These are phyloP conservation scores for Chelmon rostratus DNA, from an alignment of 2,797 vertebrate species.

Conservation along the genomic window DNA sequence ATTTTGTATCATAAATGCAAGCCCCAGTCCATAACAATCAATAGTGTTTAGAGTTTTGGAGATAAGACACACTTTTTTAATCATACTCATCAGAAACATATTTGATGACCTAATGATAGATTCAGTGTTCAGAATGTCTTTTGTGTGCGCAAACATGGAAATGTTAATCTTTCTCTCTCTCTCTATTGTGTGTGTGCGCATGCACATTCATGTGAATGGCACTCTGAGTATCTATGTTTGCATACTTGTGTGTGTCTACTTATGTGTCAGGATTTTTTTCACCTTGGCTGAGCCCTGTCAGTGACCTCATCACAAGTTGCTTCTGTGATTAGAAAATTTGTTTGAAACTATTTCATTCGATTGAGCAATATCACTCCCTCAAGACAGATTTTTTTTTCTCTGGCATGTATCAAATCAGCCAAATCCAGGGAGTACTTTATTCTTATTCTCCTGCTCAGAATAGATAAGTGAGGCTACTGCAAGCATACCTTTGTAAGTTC, in stretches of 20 bases:
- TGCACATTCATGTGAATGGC: not conserved
- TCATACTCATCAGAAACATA: not conserved
- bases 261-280: not conserved
- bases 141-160: not conserved
- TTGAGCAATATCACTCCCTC: slow-evolving; percentile 63
- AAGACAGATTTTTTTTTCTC: slow-evolving; percentile 42
- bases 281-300: slow-evolving; percentile 54
- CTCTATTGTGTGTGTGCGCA: accelerated
- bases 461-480: slow-evolving; percentile 59
- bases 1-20: not conserved
- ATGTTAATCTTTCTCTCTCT: not conserved
- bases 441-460: slow-evolving; percentile 54
- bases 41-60: not conserved
- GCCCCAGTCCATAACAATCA: not conserved
- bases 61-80: not conserved
- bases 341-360: slow-evolving; percentile 69
- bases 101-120: not conserved
- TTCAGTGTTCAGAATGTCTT: not conserved
- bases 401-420: slow-evolving; percentile 65
- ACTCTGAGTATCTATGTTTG: not conserved
- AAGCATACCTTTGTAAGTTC: slow-evolving; percentile 45
- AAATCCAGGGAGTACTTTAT: slow-evolving; percentile 52
- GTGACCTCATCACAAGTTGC: slow-evolving; percentile 54
- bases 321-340: slow-evolving; percentile 56
- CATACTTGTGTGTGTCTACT: too few relatives aligned